Conservation (phyloP, 1,140 invertebrate species). For the Panagrolaimus sp. region DNA sequence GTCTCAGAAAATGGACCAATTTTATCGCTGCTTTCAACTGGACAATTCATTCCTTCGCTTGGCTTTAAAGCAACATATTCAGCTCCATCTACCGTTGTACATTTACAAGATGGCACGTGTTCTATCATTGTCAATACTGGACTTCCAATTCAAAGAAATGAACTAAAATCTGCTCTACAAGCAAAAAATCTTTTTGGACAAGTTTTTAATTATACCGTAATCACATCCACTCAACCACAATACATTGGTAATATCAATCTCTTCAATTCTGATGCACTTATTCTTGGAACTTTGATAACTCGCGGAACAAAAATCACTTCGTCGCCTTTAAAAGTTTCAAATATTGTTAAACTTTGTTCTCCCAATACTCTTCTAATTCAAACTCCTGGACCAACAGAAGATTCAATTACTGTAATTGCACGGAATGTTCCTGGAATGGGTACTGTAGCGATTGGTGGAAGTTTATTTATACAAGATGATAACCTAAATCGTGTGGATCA, state of each 20-base stretch:
- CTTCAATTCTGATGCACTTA: neutral
- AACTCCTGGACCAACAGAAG: neutral
- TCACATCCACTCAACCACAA: neutral
- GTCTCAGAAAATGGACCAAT: neutral
- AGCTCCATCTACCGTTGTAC: neutral
- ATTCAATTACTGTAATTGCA: neutral
- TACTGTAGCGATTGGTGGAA: neutral
- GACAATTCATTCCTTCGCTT: neutral
- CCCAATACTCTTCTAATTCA: neutral
- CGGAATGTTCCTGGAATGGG: neutral
- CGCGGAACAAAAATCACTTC: neutral
- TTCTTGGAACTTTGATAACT: neutral
- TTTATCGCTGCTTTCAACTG: neutral
- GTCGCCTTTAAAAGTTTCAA: neutral
- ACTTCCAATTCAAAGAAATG: neutral
- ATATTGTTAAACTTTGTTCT: neutral
- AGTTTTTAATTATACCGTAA: conserved; percentile 1
- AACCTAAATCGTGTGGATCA: neutral
- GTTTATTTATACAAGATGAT: neutral
- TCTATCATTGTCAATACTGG: neutral
- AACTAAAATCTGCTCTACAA: neutral
- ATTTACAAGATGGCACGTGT: conserved; percentile 1
- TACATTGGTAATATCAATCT: neutral
- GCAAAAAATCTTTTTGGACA: neutral
- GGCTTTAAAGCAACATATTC: neutral